These are phyloP conservation scores for Piscicola geometra DNA, from an alignment of 2,888 invertebrate genomes.

Conservation along the genomic window DNA sequence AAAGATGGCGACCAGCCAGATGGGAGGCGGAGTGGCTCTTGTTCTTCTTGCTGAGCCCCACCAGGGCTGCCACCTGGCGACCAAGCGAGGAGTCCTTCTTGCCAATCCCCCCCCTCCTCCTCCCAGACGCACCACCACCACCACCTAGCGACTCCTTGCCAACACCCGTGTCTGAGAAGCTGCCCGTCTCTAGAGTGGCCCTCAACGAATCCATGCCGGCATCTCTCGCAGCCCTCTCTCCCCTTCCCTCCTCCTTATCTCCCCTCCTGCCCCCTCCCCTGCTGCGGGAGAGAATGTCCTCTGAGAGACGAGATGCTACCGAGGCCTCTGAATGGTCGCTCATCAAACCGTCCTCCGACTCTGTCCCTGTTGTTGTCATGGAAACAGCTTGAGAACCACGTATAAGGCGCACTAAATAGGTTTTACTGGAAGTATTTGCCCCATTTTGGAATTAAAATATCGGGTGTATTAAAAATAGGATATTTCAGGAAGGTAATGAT, in stretches of 20 bases:
- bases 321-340: constrained; percentile 57
- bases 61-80: constrained; percentile 56
- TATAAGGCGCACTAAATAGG: no score
- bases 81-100: constrained; percentile 54
- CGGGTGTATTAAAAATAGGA: no score
- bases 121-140: neutral
- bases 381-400: no score
- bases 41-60: constrained; percentile 70
- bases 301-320: constrained; percentile 57
- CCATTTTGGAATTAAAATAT: no score
- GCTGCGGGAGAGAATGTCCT: constrained; percentile 44
- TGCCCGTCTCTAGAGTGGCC: constrained; percentile 66
- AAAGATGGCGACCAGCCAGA: constrained; percentile 21
- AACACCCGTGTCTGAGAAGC: constrained; percentile 90
- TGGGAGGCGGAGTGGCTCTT: constrained; percentile 72
- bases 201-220: constrained; percentile 14
- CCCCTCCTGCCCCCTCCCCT: constrained; percentile 9
- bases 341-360: constrained; percentile 55
- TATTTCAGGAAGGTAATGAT: no score
- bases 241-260: no score
- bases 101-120: neutral
- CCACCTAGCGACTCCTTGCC: constrained; percentile 23
- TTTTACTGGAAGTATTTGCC: no score
- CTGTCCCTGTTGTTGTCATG: no score
- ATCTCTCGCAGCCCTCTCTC: no score